Base-by-base conservation (phyloP, 1,140 invertebrate species). In the Cyclargus thomasi region DNA sequence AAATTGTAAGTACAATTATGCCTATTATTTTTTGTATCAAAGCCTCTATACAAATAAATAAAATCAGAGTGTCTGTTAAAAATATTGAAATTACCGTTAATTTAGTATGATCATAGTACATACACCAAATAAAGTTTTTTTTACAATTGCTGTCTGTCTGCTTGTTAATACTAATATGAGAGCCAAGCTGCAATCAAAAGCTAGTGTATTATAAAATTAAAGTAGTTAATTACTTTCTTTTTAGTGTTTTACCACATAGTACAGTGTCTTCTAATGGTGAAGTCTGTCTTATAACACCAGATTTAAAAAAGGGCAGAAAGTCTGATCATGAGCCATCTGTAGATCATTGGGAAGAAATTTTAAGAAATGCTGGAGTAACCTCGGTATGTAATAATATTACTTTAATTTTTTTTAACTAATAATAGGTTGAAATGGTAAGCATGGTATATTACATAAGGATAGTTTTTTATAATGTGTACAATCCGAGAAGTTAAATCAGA, bases 321-420 rank as follows among this genome's bases (percentile, higher is more conserved):
- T 84, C 86, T 69, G 92, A 93, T 73, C 92, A 92, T 79, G 93
- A 94, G 67, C 90, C 92, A 67, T 93, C 93, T n/a, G 70, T 93
- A 29, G 92, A 93, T 64, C 88, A 92, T 73, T 93, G 93, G 81
- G 89, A 92, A 81, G 86, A 92, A 20, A 68, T 93, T 11, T 78
- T 94, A 3, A 73, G 77, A 7, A 78, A 91, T 70, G 89, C 92
- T 65, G 86, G 82, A 29, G 80, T 93, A 20, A 92, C 80, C 29
- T 74, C 74, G 7, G 90, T 93, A 68, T 91, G 92, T 63, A 53
- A 39, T 23, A 55, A n/a, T 29, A 66, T n/a, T 64, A 20, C 53
- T 64, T 17, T 16, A 5, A 23, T n/a, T 0, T 21, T 29, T n/a
- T 22, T 0, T 8, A 18, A 63, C 16, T 16, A 17, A 36, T 35